Evolutionary conservation across 2,113 vertebrate genomes (phyloP).

Genomic region (Microtus pennsylvanicus): DNA sequence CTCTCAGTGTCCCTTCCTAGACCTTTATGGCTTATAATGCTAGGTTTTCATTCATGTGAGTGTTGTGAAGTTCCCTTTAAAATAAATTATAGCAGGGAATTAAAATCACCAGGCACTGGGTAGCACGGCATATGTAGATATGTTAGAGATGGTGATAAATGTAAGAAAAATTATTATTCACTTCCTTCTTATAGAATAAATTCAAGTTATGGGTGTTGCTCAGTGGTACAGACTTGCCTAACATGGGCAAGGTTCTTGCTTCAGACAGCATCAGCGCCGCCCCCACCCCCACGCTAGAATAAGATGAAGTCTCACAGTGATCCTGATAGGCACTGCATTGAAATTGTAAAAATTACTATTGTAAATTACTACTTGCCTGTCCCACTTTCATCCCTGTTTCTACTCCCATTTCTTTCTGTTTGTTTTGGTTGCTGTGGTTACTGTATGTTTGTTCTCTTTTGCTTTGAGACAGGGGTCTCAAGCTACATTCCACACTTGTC

Average conservation of each 20-base stretch:
- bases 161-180: background rate
- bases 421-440: background rate
- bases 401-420: background rate
- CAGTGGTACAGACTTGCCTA: background rate
- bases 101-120: background rate
- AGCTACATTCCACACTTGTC: background rate
- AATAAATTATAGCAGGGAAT: slow-evolving; percentile 24
- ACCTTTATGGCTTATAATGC: background rate
- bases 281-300: background rate
- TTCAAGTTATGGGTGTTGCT: background rate
- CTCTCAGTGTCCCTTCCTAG: background rate
- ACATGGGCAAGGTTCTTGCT: background rate
- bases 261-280: background rate
- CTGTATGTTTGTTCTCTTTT: background rate
- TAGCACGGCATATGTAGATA: background rate
- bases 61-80: slow-evolving; percentile 38
- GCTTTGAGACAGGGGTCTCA: background rate
- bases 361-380: background rate
- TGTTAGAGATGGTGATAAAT: slow-evolving; percentile 15
- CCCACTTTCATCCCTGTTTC: background rate
- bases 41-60: slow-evolving; percentile 24
- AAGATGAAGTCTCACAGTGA: background rate
- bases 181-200: background rate
- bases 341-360: background rate
- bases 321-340: background rate